Conservation (phyloP, 2,797 vertebrate species). For the Enteromius mattozi region DNA sequence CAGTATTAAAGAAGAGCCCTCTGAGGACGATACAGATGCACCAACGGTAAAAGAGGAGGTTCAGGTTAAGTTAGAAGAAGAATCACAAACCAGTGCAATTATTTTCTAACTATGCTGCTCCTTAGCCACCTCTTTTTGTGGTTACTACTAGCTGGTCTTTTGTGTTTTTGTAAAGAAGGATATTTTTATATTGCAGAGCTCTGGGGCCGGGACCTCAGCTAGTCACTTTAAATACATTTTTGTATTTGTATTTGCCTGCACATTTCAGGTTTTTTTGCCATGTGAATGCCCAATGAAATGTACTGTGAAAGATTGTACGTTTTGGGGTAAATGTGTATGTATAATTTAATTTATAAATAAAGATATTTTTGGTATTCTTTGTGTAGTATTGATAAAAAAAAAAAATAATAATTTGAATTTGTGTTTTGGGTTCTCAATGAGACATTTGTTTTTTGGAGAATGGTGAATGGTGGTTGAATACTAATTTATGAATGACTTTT, state of each 20-base stretch:
- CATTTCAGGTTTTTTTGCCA: conserved; percentile 85
- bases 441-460: conserved; percentile 50
- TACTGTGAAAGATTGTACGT: conserved; percentile 70
- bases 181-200: conserved; percentile 84
- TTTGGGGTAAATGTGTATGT: conserved; percentile 80
- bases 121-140: conserved; percentile 69
- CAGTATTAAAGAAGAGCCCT: conserved; percentile 87
- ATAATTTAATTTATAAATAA: conserved; percentile 99
- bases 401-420: conserved; percentile 27
- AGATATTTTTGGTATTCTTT: conserved; percentile 98
- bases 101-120: conserved; percentile 65
- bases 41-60: conserved; percentile 80
- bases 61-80: conserved; percentile 72
- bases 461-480: conserved; percentile 19
- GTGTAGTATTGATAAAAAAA: conserved; percentile 85
- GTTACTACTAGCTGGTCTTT: conserved; percentile 69
- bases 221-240: conserved; percentile 95
- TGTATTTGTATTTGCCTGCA: conserved; percentile 94
- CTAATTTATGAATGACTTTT: conserved; percentile 32
- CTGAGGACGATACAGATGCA: conserved; percentile 71
- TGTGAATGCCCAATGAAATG: conserved; percentile 64
- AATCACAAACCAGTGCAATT: conserved; percentile 68
- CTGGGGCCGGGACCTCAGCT: conserved; percentile 86
- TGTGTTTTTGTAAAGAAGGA: conserved; percentile 66
- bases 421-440: conserved; percentile 33